Evolutionary conservation across 2,113 vertebrate species (phyloP).

Genomic region (Columba janthina): DNA sequence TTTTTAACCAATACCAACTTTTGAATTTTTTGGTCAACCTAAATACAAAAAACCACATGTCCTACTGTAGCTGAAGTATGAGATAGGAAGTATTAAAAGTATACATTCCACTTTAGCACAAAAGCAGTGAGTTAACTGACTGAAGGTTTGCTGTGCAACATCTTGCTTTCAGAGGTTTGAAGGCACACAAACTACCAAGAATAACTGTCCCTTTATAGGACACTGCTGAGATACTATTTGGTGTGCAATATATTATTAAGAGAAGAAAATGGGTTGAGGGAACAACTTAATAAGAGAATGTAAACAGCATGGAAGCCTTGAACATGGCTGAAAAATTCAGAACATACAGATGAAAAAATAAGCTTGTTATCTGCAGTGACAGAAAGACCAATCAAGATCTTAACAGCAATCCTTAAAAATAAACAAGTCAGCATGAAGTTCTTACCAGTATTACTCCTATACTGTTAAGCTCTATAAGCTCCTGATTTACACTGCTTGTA

Average conservation of each 20-base stretch:
- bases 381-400: not conserved
- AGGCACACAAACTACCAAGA: not conserved
- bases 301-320: not conserved
- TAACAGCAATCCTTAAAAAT: not conserved
- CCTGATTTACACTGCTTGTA: constrained; percentile 88
- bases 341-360: not conserved
- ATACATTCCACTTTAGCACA: not conserved
- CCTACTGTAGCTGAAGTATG: not conserved
- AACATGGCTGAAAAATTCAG: not conserved
- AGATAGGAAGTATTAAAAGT: not conserved
- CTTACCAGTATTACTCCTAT: constrained; percentile 94
- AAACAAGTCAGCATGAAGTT: not conserved
- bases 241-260: too few species aligned
- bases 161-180: not conserved
- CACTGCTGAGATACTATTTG: not conserved
- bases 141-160: not conserved
- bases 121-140: not conserved
- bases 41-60: not conserved
- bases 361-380: not conserved
- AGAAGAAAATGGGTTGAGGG: not conserved
- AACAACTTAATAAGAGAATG: not conserved
- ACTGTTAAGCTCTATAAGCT: constrained; percentile 94
- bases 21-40: not conserved
- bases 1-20: not conserved
- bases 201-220: not conserved